phyloP scores from a whole-genome alignment of 2,113 vertebrate genomes.

The Heterotilapia buettikoferi region DNA sequence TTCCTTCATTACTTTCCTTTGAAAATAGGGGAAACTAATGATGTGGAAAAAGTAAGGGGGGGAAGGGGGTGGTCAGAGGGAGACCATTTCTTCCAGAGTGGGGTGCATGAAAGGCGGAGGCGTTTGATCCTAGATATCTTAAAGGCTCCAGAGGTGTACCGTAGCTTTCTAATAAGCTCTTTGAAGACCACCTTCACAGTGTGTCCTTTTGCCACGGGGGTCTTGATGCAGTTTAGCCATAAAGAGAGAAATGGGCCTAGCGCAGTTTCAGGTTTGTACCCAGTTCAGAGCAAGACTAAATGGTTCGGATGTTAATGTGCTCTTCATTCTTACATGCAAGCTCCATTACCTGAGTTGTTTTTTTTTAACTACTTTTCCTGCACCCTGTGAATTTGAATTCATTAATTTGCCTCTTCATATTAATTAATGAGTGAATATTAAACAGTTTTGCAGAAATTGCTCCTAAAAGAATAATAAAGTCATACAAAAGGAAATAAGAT shows the following conservation, averaged over 20 bases:
- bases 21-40: conserved; percentile 53
- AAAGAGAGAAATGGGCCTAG: not conserved
- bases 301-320: not conserved
- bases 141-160: conserved; percentile 57
- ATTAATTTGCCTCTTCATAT: too few species aligned
- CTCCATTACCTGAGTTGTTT: not conserved
- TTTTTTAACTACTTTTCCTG: not conserved
- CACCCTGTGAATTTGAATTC: not conserved
- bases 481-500: not conserved
- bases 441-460: not conserved
- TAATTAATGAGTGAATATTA: not conserved
- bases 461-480: not conserved
- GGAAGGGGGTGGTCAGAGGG: not conserved
- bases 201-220: conserved; percentile 13
- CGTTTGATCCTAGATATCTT: conserved; percentile 64
- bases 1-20: conserved; percentile 27
- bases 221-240: conserved; percentile 23
- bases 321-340: not conserved
- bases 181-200: conserved; percentile 57
- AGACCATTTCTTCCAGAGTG: conserved; percentile 16
- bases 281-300: not conserved
- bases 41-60: conserved; percentile 19
- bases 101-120: conserved; percentile 26
- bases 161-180: conserved; percentile 50
- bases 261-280: not conserved